phyloP scores from a whole-genome alignment of 2,113 vertebrate genomes.

The Phalacrocorax aristotelis region DNA sequence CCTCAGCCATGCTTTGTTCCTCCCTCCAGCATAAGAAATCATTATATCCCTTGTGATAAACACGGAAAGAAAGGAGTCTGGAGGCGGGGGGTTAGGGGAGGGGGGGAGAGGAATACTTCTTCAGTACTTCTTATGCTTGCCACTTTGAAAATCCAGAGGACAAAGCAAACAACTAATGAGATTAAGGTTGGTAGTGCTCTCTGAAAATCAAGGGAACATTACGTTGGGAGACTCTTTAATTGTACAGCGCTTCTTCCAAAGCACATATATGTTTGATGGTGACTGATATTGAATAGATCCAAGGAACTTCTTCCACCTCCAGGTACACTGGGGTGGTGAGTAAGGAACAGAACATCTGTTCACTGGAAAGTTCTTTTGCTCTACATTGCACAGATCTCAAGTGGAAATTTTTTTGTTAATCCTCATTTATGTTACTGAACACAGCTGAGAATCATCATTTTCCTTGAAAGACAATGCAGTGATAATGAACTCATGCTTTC shows the following conservation, averaged over 20 bases:
- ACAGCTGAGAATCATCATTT: background rate
- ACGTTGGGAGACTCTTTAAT: background rate
- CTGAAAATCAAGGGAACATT: background rate
- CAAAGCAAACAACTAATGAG: background rate
- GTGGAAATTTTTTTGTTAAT: background rate
- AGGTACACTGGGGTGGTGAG: background rate
- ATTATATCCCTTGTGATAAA: background rate
- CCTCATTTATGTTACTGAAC: background rate
- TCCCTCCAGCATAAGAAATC: background rate
- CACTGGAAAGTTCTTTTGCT: background rate
- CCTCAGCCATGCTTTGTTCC: background rate
- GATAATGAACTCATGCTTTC: background rate
- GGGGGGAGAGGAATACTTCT: background rate
- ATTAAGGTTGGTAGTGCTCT: background rate
- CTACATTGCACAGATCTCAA: background rate
- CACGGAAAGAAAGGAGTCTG: background rate
- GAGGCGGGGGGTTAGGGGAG: too few species aligned
- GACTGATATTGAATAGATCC: background rate
- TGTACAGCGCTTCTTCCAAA: background rate
- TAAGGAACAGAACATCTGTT: background rate
- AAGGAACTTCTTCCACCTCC: background rate
- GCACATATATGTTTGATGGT: background rate
- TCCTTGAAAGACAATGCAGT: background rate
- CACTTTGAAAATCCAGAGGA: background rate
- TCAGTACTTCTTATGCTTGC: background rate